Evolutionary conservation across 2,797 vertebrate genomes (phyloP), one percentile per base, ranked within the genome.

Genomic region (Fratercula arctica): DNA sequence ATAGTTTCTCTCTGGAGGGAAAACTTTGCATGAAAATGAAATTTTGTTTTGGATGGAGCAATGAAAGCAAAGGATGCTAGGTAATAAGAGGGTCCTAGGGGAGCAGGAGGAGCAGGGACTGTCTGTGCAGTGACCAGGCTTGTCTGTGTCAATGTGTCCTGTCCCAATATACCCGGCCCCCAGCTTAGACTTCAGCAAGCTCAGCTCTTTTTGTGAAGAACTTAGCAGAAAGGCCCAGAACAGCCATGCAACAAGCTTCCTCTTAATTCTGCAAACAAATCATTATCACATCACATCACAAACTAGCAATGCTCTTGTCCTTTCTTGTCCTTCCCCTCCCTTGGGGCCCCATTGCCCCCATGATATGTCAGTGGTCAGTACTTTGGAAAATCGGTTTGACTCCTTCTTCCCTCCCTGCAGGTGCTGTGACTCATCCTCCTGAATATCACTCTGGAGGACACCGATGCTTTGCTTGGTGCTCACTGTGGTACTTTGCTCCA

Each of bases 361-460:
- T 68, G 60, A 60, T n/a, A 73, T 92, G 64, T 93, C 93, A 45
- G 17, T 51, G 84, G 68, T 68, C 91, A 90, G 70, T 60, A 80
- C 79, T 66, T 87, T 59, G 67, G 89, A 94, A 96, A 96, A 97
- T 95, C 50, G n/a, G 29, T 85, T 63, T 92, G 94, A 91, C 88
- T 96, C 64, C 63, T 90, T 54, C 70, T 89, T 92, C 64, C 57
- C n/a, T 86, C 57, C 70, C 93, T 95, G 60, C 91, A 94, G 95
- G 84, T 92, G 70, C 61, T 88, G 68, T 96, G 94, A 93, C 61
- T 97, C 95, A 95, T 76, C 63, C 10, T 26, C 50, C 37, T 86
- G 64, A 91, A 46, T 48, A 6, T 23, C 72, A 39, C 79, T 91
- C 46, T 88, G 56, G 56, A 95, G 78, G 63, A 86, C 69, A 72